Evolutionary conservation across 1,140 invertebrate genomes (phyloP), one percentile per base, ranked within the genome.

Genomic region (Babylonia areolata): DNA sequence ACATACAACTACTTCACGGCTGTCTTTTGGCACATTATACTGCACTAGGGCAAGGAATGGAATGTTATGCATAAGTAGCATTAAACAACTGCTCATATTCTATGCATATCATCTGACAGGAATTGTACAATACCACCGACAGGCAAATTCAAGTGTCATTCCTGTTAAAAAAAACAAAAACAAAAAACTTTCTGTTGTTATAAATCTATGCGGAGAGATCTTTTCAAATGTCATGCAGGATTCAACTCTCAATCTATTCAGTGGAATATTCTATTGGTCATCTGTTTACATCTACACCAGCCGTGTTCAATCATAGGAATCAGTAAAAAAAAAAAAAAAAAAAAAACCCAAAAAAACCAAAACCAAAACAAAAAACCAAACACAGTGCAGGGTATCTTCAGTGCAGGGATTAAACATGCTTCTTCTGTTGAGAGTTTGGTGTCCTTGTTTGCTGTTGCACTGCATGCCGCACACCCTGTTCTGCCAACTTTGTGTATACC

Each of bases 401-500:
- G 2, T 23, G 1, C 28, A 20, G 69, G 17, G 28, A 33, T 40
- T 54, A 73, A n/a, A 77, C 35, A 31, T 39, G 69, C 17, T 77
- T 75, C 31, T 85, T 54, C 31, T n/a, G 73, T 37, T 40, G 58
- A 42, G 33, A 23, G 12, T 33, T 31, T 82, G 69, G 83, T 37
- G 51, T 51, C 90, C 87, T 64, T 85, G 85, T 89, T 89, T 84
- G 89, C 71, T 91, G 90, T 75, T 88, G 80, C 15, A 90, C 85
- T 23, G 88, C 90, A 58, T 91, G 89, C 54, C 90, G 85, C 12
- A 90, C 88, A 51, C 90, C 90, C 73, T 91, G 89, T 69, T 92
- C 90, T 86, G 92, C 88, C 35, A 91, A 64, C 82, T 90, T 90
- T 20, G 91, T 87, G 87, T 92, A 92, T 28, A 91, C 54, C 33